Evolutionary conservation across 2,797 vertebrate genomes (phyloP).

Genomic region (Babyrousa celebensis): DNA sequence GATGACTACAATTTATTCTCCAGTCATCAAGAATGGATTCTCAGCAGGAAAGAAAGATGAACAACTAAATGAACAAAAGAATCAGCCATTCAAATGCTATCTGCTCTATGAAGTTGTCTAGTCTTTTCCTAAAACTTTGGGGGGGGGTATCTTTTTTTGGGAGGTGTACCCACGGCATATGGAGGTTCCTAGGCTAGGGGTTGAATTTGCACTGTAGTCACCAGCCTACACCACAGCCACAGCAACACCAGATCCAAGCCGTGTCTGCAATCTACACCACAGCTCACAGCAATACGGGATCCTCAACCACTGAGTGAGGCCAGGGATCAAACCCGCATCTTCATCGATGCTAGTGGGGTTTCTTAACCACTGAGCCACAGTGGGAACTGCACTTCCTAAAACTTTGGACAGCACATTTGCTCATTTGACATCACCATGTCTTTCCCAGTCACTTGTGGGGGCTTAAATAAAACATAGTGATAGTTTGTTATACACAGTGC

Average conservation of each 20-base stretch:
- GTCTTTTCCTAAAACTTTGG: not conserved
- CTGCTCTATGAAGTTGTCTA: constrained; percentile 23
- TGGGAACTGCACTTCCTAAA: not conserved
- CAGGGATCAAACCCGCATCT: too few relatives aligned
- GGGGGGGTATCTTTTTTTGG: too few relatives aligned
- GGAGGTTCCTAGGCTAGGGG: too few relatives aligned
- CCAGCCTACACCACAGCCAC: too few relatives aligned
- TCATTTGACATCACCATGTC: not conserved
- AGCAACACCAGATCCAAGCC: too few relatives aligned
- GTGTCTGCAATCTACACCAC: too few relatives aligned
- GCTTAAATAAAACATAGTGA: not conserved
- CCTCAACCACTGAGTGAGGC: too few relatives aligned
- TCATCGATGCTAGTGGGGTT: too few relatives aligned
- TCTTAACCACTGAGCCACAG: too few relatives aligned
- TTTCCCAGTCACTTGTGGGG: not conserved
- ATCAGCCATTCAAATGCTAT: not conserved
- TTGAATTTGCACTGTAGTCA: too few relatives aligned
- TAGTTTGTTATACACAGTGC: not conserved
- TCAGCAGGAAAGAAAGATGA: constrained; percentile 15
- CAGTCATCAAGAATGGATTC: constrained; percentile 51
- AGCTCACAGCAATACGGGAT: too few relatives aligned
- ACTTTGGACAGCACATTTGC: not conserved
- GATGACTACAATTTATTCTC: constrained; percentile 62
- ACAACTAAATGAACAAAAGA: constrained; percentile 25
- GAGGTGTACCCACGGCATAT: too few relatives aligned